These are phyloP conservation scores for Rhinopomastus cyanomelas DNA, from an alignment of 2,113 vertebrate genomes.

Conservation along the genomic window DNA sequence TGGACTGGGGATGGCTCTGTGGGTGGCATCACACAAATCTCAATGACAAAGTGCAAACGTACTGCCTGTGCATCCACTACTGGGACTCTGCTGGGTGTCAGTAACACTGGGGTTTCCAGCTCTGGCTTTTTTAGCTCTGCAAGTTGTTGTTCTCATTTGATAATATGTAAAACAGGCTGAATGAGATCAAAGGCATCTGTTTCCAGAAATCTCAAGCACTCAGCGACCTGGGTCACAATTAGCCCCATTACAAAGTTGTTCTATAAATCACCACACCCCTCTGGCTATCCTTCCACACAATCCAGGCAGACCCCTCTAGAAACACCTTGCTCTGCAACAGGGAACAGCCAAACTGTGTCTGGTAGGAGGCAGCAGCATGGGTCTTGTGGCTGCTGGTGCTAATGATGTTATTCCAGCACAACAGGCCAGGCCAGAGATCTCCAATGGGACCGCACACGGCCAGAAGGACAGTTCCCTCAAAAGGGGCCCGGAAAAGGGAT, in stretches of 20 bases:
- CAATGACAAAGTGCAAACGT: not conserved
- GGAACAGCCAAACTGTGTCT: not conserved
- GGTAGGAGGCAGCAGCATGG: not conserved
- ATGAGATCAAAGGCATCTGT: not conserved
- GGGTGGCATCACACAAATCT: not conserved
- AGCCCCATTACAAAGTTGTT: fast-evolving
- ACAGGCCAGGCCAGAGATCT: not conserved
- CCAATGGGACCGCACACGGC: no score
- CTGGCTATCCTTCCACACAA: not conserved
- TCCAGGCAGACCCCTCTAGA: not conserved
- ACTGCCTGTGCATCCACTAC: no score
- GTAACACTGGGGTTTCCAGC: not conserved
- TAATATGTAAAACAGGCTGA: not conserved
- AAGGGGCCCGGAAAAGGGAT: not conserved
- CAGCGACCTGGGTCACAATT: not conserved
- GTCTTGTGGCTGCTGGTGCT: not conserved
- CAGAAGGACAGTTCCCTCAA: not conserved
- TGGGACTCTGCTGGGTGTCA: not conserved
- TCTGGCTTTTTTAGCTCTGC: not conserved
- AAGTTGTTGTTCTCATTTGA: not conserved
- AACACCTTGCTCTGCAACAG: not conserved
- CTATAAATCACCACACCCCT: not conserved
- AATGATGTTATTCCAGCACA: not conserved
- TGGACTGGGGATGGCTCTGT: slow-evolving; percentile 1
- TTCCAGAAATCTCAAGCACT: not conserved